A percentile compares a stretch with the other conserved stretches of the same genome.
Conservation (phyloP, 2,888 invertebrate genomes). For the Drosophila niveifrons region DNA sequence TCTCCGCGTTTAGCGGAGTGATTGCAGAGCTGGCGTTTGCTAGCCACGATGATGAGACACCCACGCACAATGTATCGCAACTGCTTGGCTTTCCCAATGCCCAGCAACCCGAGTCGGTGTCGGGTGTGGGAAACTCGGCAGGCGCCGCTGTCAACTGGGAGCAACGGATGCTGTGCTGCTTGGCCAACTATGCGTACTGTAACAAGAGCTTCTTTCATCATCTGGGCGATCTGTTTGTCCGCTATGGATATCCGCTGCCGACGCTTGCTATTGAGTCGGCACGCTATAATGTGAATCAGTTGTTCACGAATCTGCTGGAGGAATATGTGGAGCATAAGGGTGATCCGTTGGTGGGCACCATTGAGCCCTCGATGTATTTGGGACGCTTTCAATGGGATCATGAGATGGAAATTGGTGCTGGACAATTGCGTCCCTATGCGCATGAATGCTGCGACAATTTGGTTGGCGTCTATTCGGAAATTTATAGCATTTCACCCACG, state of each 20-base stretch:
- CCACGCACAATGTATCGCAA: slow-evolving; percentile 87
- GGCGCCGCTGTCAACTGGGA: slow-evolving; percentile 88
- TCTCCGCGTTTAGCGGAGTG: slow-evolving; percentile 89
- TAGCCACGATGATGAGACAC: slow-evolving; percentile 88
- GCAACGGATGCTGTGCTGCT: slow-evolving; percentile 92
- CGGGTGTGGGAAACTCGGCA: slow-evolving; percentile 58
- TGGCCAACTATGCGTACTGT: slow-evolving; percentile 95
- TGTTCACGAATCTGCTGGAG: slow-evolving; percentile 88
- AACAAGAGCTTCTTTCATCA: slow-evolving; percentile 90
- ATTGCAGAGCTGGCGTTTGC: slow-evolving; percentile 91
- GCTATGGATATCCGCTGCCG: slow-evolving; percentile 91
- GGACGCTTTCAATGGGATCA: slow-evolving; percentile 95
- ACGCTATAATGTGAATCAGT: slow-evolving; percentile 87
- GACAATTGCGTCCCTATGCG: slow-evolving; percentile 94
- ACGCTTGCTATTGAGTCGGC: slow-evolving; percentile 89
- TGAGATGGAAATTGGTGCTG: slow-evolving; percentile 90
- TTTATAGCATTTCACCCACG: slow-evolving; percentile 89
- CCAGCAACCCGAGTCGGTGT: slow-evolving; percentile 76
- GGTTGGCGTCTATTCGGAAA: slow-evolving; percentile 86
- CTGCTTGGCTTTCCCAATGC: slow-evolving; percentile 88
- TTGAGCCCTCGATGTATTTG: slow-evolving; percentile 98
- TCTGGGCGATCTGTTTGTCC: slow-evolving; percentile 88
- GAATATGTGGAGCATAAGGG: slow-evolving; percentile 95
- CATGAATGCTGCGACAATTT: slow-evolving; percentile 94
- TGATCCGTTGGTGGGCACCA: slow-evolving; percentile 97